Evolutionary conservation across 2,113 vertebrate genomes (phyloP).

Genomic region (Mellivora capensis): DNA sequence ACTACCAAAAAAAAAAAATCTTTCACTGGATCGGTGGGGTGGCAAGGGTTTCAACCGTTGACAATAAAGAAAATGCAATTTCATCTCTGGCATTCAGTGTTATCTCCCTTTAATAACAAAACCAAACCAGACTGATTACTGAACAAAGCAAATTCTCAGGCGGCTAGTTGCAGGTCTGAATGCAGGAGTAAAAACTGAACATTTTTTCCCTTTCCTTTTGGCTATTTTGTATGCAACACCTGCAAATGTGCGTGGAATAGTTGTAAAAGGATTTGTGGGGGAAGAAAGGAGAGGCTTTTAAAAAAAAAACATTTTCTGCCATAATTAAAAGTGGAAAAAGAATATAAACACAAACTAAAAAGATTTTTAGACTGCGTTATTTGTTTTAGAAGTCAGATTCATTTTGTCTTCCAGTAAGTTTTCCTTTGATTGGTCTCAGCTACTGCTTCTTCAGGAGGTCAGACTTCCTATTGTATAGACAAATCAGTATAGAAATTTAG

Average conservation of each 20-base stretch:
- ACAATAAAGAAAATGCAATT: constrained; percentile 70
- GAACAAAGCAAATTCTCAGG: constrained; percentile 77
- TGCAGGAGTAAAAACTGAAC: constrained; percentile 4
- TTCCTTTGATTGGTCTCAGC: background rate
- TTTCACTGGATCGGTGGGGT: constrained; percentile 34
- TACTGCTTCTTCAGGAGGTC: background rate
- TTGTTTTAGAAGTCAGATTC: constrained; percentile 47
- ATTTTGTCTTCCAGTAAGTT: constrained; percentile 40
- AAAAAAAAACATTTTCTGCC: background rate
- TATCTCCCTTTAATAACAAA: constrained; percentile 77
- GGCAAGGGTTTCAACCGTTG: constrained; percentile 58
- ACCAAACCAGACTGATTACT: constrained; percentile 61
- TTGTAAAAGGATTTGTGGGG: background rate
- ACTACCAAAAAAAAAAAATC: constrained; percentile 12
- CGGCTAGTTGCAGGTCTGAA: constrained; percentile 35
- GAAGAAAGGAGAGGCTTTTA: background rate
- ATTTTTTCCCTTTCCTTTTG: background rate
- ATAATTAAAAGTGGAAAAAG: background rate
- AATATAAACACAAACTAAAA: background rate
- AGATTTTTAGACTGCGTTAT: background rate
- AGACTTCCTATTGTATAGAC: constrained; percentile 55
- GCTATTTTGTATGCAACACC: constrained; percentile 23
- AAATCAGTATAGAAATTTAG: constrained; percentile 39
- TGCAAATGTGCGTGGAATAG: background rate
- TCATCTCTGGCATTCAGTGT: constrained; percentile 69